A percentile compares a stretch with the other conserved stretches of the same genome.
Conservation (phyloP, 2,797 vertebrate species). For the Staurois parvus region DNA sequence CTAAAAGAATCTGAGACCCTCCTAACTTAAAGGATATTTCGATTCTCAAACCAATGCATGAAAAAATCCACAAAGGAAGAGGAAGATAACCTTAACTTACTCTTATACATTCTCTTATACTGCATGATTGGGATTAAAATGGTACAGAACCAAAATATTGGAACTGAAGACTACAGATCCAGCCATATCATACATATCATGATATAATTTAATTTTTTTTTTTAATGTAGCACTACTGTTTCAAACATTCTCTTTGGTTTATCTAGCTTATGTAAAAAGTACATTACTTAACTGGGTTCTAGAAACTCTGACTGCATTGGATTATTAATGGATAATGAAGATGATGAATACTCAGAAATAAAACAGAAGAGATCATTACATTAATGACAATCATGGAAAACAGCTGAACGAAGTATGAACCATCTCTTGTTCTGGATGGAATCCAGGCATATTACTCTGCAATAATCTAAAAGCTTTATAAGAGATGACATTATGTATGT, state of each 20-base stretch:
- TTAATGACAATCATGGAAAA: constrained; percentile 51
- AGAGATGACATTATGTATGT: constrained; percentile 2
- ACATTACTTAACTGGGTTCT: not conserved
- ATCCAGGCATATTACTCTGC: constrained; percentile 24
- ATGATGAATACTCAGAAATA: constrained; percentile 27
- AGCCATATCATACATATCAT: too few species aligned
- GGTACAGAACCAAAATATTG: not conserved
- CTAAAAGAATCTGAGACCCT: too few species aligned
- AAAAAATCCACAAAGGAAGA: not conserved
- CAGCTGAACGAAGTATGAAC: constrained; percentile 45
- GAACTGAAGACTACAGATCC: too few species aligned
- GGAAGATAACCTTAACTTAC: not conserved
- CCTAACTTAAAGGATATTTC: not conserved
- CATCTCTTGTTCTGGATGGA: constrained; percentile 22
- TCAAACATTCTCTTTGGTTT: not conserved
- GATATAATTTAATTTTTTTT: too few species aligned
- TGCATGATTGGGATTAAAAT: not conserved
- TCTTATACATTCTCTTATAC: too few species aligned
- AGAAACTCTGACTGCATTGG: not conserved
- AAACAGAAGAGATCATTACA: constrained; percentile 43
- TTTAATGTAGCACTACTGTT: not conserved
- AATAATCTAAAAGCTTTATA: constrained; percentile 38
- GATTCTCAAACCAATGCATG: not conserved
- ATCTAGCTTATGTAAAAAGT: not conserved
- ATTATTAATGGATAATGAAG: not conserved